Percentiles rank a stretch among this genome's conserved stretches.
Conservation (phyloP, 2,113 vertebrate species). For the Furnarius figulus region DNA sequence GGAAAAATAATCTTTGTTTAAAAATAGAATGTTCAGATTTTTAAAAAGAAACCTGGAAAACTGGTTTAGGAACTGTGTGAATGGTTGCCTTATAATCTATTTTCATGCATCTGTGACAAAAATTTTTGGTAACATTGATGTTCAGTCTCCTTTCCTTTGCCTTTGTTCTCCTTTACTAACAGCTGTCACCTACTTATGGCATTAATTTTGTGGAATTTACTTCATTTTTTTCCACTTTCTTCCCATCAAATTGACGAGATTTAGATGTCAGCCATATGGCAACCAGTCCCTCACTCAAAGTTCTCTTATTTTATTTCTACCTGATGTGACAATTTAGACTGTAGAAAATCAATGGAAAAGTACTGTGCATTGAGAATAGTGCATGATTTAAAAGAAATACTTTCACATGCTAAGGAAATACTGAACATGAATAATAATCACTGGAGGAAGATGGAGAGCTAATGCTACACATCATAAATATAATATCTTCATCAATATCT, state of each 20-base stretch:
- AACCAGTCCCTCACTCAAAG: not conserved
- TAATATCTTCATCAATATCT: not conserved
- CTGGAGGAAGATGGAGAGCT: not conserved
- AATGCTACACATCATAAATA: not conserved
- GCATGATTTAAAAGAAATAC: not conserved
- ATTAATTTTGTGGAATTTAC: conserved; percentile 35
- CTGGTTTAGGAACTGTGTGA: not conserved
- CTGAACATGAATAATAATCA: not conserved
- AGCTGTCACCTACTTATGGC: conserved; percentile 26
- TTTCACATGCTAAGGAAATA: not conserved
- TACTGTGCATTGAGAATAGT: not conserved
- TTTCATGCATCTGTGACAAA: not conserved
- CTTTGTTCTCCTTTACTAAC: conserved; percentile 13
- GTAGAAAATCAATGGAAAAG: conserved; percentile 23
- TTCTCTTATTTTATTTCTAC: conserved; percentile 32
- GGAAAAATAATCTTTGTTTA: not conserved
- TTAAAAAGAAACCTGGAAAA: not conserved
- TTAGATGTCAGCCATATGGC: conserved; percentile 57
- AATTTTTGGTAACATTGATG: not conserved
- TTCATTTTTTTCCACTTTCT: conserved; percentile 32
- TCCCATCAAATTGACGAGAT: conserved; percentile 52
- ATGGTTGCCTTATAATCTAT: not conserved
- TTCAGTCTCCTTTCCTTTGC: not conserved
- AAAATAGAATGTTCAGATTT: not conserved
- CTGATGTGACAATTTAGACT: not conserved